phyloP scores from a whole-genome alignment of 2,113 vertebrate species.

The Poeciliopsis retropinna region DNA sequence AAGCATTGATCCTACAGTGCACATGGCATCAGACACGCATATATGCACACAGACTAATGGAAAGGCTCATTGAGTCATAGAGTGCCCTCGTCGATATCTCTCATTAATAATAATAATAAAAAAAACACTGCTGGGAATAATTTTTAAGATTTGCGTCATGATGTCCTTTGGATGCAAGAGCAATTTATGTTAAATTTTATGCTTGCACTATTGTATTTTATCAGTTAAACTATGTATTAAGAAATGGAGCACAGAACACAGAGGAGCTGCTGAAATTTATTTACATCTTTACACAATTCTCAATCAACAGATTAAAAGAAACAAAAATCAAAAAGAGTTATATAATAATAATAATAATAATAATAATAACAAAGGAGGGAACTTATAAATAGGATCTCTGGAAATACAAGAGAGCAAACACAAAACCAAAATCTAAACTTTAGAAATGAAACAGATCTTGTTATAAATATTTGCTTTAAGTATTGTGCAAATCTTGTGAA shows the following conservation, averaged over 20 bases:
- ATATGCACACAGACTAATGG: constrained; percentile 40
- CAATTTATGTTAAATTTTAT: background rate
- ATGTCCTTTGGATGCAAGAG: background rate
- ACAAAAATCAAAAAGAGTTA: background rate
- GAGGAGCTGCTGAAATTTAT: too few species aligned
- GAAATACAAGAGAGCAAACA: too few species aligned
- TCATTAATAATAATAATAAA: constrained; percentile 21
- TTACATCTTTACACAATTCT: background rate
- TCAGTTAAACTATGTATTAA: background rate
- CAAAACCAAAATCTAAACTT: too few species aligned
- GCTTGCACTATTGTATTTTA: background rate
- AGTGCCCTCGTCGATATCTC: constrained; percentile 34
- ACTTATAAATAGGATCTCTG: too few species aligned
- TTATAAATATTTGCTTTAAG: too few species aligned
- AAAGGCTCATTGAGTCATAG: constrained; percentile 42
- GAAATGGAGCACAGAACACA: background rate
- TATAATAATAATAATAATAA: too few species aligned
- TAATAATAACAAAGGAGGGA: too few species aligned
- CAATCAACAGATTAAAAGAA: background rate
- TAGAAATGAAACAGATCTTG: too few species aligned
- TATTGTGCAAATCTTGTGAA: too few species aligned
- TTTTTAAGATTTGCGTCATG: constrained; percentile 7
- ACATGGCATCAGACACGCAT: constrained; percentile 54
- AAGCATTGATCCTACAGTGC: constrained; percentile 71
- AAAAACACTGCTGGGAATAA: background rate